These are phyloP conservation scores for Ceryle rudis DNA, from an alignment of 2,797 vertebrate species.

Conservation along the genomic window DNA sequence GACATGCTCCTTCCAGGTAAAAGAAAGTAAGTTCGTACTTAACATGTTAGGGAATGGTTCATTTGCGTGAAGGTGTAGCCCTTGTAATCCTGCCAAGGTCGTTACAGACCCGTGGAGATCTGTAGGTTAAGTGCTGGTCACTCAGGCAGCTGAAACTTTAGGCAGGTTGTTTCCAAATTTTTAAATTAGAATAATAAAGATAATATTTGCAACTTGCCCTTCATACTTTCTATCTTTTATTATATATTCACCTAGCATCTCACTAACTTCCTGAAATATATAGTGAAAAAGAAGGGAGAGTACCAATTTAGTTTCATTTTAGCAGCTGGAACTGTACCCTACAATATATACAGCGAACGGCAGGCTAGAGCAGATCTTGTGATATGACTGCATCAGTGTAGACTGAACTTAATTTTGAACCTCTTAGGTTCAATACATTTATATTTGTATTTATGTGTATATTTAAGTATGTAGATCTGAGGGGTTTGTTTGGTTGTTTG, in stretches of 20 bases:
- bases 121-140: not conserved
- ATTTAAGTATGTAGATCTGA: not conserved
- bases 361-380: not conserved
- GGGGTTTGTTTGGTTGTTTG: not conserved
- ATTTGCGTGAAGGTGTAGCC: not conserved
- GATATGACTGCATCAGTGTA: not conserved
- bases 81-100: not conserved
- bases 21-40: not conserved
- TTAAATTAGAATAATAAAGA: not conserved
- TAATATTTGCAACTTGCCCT: not conserved
- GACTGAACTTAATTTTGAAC: not conserved
- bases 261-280: not conserved
- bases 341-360: not conserved
- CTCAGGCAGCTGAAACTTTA: not conserved
- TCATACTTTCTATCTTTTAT: not conserved
- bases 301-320: not conserved
- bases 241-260: not conserved
- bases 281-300: not conserved
- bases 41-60: not conserved
- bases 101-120: not conserved
- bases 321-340: not conserved
- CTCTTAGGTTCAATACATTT: not conserved
- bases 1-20: not conserved
- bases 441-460: not conserved
- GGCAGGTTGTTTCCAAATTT: not conserved